Evolutionary conservation across 2,888 invertebrate species (phyloP), one percentile per base, ranked within the genome.

Genomic region (Latrodectus hesperus): DNA sequence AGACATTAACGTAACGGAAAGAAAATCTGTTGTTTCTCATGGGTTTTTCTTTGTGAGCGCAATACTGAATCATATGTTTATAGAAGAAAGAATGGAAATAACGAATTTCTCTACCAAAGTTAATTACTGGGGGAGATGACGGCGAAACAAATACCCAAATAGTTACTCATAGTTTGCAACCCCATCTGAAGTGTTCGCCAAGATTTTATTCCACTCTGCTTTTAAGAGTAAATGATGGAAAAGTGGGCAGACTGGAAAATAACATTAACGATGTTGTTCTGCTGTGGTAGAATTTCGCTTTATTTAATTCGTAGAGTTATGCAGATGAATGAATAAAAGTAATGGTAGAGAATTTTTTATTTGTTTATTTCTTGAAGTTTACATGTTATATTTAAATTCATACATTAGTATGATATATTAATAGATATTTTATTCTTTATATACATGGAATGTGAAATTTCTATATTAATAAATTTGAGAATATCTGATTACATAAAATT

Each of bases 21-120:
- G 38, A 38, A 76, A 76, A 76, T 60, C 75, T 76, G 75, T 76
- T 76, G 75, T 76, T 76, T 76, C 75, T 76, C 75, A 76, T 17
- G 51, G 49, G 12, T 76, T 76, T 60, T 65, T 64, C 60, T n/a
- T 38, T 60, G 12, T 65, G 49, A 64, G 75, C 49, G 17, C 17
- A n/a, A 65, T 38, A 17, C 74, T 76, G 16, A 16, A 38, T 14
- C 49, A 16, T 8, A 26, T 65, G 64, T 51, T 65, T n/a, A 65
- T 76, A 76, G 75, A 60, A 76, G 64, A 76, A 76, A 65, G 16
- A 64, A 60, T 64, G 64, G 64, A 76, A 65, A 9, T 51, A 76
- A 76, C 75, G 75, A 76, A 64, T 76, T 76, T 60, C 75, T 64
- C 64, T 76, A 76, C 75, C 38, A 38, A 55, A 55, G 74, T 75